A percentile compares a stretch with the other conserved stretches of the same genome.
These are phyloP conservation scores for Daphoenositta chrysoptera DNA, from an alignment of 2,113 vertebrate species.

Conservation along the genomic window DNA sequence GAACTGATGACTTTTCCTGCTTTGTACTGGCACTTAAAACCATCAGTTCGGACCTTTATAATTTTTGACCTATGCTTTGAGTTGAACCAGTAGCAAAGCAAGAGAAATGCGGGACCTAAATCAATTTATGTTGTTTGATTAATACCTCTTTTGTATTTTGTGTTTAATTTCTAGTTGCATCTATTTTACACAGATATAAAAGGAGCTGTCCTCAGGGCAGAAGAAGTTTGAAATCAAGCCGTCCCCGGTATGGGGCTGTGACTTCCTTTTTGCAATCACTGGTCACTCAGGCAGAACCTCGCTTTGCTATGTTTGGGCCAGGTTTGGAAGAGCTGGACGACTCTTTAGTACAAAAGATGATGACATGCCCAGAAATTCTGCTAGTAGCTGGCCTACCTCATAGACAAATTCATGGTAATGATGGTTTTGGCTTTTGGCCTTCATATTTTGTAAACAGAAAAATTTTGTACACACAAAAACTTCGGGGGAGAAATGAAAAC, in stretches of 20 bases:
- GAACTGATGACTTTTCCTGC: background rate
- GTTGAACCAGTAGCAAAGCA: background rate
- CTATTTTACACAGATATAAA: slow-evolving; percentile 81
- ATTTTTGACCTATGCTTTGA: background rate
- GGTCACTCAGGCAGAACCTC: slow-evolving; percentile 81
- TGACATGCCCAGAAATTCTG: slow-evolving; percentile 82
- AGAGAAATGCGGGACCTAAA: background rate
- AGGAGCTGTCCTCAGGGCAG: slow-evolving; percentile 82
- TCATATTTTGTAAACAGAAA: background rate
- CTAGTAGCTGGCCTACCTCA: slow-evolving; percentile 80
- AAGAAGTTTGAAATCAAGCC: slow-evolving; percentile 73
- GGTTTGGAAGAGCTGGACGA: slow-evolving; percentile 90
- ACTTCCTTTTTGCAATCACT: slow-evolving; percentile 86
- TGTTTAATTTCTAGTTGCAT: slow-evolving; percentile 53
- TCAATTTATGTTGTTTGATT: background rate
- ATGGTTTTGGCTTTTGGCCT: background rate
- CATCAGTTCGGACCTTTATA: background rate
- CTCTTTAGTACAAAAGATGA: slow-evolving; percentile 87
- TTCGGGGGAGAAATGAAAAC: background rate
- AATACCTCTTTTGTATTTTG: background rate
- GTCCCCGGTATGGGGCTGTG: slow-evolving; percentile 73
- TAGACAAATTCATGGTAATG: slow-evolving; percentile 88
- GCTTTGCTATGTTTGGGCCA: slow-evolving; percentile 93
- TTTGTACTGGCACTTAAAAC: background rate
- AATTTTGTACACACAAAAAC: background rate